A percentile compares a stretch with the other conserved stretches of the same genome.
phyloP scores from a whole-genome alignment of 2,113 vertebrate species.

The Xenopus borealis region DNA sequence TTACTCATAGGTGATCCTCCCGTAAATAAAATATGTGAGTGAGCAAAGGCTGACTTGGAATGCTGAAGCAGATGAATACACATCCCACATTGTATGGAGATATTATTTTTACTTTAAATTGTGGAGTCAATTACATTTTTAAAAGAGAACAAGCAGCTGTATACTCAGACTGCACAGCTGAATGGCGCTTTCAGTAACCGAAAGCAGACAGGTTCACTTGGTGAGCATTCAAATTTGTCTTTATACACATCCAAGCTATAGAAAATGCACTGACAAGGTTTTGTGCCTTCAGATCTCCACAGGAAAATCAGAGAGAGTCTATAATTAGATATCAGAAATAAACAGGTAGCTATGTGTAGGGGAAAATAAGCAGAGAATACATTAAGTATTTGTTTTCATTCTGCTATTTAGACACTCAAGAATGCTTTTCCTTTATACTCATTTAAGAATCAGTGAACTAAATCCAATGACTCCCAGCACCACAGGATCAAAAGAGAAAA shows the following conservation, averaged over 20 bases:
- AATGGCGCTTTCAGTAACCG: neutral
- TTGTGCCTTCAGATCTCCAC: slow-evolving; percentile 13
- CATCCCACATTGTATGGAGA: too few relatives aligned
- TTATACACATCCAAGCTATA: slow-evolving; percentile 5
- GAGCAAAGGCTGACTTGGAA: too few relatives aligned
- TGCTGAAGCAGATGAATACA: too few relatives aligned
- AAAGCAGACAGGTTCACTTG: neutral
- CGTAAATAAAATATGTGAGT: too few relatives aligned
- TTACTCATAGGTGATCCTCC: too few relatives aligned
- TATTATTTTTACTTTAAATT: neutral
- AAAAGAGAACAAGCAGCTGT: neutral
- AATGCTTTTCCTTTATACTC: too few relatives aligned
- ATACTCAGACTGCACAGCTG: neutral
- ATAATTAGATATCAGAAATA: slow-evolving; percentile 27
- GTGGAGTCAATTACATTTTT: neutral
- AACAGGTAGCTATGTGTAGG: neutral
- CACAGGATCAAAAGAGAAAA: too few relatives aligned
- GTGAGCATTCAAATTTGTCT: slow-evolving; percentile 14
- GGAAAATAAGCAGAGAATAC: neutral
- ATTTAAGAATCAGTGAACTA: too few relatives aligned
- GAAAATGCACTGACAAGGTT: slow-evolving; percentile 18
- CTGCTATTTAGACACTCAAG: too few relatives aligned
- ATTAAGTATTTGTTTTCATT: too few relatives aligned
- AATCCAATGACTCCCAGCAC: too few relatives aligned
- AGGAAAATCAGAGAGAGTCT: slow-evolving; percentile 13